phyloP scores from a whole-genome alignment of 1,140 invertebrate species.

The Papilio polytes region DNA sequence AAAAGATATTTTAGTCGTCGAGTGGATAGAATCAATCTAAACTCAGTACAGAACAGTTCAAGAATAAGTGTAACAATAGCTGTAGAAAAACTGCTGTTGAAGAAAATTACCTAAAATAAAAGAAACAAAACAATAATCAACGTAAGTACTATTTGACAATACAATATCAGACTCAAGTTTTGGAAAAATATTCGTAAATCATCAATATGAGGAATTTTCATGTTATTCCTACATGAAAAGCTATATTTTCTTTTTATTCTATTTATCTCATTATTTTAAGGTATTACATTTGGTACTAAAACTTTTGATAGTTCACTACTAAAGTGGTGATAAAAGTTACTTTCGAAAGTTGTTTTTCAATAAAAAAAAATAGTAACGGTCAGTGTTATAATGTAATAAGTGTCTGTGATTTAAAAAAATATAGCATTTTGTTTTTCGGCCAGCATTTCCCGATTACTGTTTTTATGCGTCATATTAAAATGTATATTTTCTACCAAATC shows the following conservation, averaged over 20 bases:
- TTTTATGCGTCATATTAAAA: constrained; percentile 13
- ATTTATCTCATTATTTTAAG: not conserved
- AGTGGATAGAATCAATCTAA: not conserved
- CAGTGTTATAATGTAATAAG: not conserved
- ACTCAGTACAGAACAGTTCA: not conserved
- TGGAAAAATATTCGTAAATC: not conserved
- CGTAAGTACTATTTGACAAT: not conserved
- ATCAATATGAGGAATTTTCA: not conserved
- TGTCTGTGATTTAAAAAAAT: constrained; percentile 9
- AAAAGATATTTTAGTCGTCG: not conserved
- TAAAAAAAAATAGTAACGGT: not conserved
- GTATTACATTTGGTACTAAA: not conserved
- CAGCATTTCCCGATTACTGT: constrained; percentile 13
- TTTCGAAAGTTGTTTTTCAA: constrained; percentile 25
- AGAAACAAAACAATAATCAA: not conserved
- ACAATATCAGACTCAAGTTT: not conserved
- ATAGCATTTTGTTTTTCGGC: not conserved
- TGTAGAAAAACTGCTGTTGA: not conserved
- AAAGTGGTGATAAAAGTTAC: not conserved
- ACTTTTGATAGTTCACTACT: not conserved
- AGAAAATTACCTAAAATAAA: not conserved
- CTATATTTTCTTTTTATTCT: not conserved
- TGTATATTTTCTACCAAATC: not conserved
- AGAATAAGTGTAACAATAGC: not conserved
- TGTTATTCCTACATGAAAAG: too few relatives aligned